phyloP scores from a whole-genome alignment of 1,140 invertebrate species.

The Drosophila pandora region DNA sequence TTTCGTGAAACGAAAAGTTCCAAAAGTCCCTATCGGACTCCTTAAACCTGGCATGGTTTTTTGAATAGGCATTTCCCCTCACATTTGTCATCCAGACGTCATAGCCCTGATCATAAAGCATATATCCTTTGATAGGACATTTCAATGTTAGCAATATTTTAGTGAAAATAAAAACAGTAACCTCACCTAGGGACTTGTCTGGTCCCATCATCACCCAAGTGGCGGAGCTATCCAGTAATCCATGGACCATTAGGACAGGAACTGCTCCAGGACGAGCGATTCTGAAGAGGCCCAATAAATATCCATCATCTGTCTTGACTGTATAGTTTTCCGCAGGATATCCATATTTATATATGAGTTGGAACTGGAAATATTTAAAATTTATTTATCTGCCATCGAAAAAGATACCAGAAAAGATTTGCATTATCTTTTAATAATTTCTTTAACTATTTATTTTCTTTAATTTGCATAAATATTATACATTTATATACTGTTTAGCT shows the following conservation, averaged over 20 bases:
- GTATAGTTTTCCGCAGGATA: constrained; percentile 88
- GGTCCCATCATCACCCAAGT: constrained; percentile 87
- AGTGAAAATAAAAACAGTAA: neutral
- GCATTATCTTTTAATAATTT: too few species aligned
- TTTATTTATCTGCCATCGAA: too few species aligned
- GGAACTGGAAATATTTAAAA: constrained; percentile 79
- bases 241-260: constrained; percentile 87
- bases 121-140: constrained; percentile 57
- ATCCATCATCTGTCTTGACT: constrained; percentile 88
- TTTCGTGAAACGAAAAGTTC: constrained; percentile 87
- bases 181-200: constrained; percentile 86
- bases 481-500: neutral
- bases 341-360: constrained; percentile 86
- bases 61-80: constrained; percentile 76
- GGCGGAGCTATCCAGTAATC: constrained; percentile 85
- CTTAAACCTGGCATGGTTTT: constrained; percentile 83
- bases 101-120: constrained; percentile 86
- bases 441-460: too few species aligned
- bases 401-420: too few species aligned
- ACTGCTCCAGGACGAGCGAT: constrained; percentile 84
- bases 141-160: neutral
- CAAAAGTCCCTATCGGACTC: constrained; percentile 84
- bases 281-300: constrained; percentile 88
- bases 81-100: constrained; percentile 88
- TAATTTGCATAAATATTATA: neutral